Conservation (phyloP, 2,113 vertebrate species). For the Sceloporus undulatus region DNA sequence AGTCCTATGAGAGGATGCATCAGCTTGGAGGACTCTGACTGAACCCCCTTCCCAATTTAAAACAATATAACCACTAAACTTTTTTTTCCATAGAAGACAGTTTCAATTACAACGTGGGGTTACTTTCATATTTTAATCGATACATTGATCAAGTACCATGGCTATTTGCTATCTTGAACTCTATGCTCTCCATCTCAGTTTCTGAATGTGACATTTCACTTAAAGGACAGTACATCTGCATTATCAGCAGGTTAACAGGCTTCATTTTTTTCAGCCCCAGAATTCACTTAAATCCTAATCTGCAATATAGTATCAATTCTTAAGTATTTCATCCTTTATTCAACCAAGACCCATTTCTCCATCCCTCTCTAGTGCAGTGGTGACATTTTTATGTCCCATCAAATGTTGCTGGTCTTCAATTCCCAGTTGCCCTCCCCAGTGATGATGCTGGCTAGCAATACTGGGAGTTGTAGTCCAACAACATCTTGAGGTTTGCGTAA, state of each 20-base stretch:
- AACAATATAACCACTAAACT: not conserved
- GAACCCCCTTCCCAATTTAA: too few relatives aligned
- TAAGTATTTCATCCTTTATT: not conserved
- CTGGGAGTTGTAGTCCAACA: too few relatives aligned
- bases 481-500: too few relatives aligned
- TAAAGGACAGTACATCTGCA: not conserved
- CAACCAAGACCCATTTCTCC: not conserved
- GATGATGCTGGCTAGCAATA: too few relatives aligned
- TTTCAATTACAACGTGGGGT: not conserved
- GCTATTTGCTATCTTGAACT: not conserved
- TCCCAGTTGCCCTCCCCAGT: too few relatives aligned
- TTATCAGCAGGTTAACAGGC: not conserved
- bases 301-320: not conserved
- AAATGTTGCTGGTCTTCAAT: too few relatives aligned
- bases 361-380: not conserved
- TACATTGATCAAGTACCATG: too few relatives aligned
- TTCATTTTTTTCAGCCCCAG: not conserved
- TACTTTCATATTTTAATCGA: not conserved
- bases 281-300: not conserved
- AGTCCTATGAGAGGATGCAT: too few relatives aligned
- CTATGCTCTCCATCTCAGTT: not conserved
- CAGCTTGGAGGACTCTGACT: not conserved
- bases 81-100: not conserved
- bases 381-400: not conserved
- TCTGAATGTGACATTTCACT: not conserved